phyloP scores from a whole-genome alignment of 2,888 invertebrate species.

The Cataglyphis albicans region DNA sequence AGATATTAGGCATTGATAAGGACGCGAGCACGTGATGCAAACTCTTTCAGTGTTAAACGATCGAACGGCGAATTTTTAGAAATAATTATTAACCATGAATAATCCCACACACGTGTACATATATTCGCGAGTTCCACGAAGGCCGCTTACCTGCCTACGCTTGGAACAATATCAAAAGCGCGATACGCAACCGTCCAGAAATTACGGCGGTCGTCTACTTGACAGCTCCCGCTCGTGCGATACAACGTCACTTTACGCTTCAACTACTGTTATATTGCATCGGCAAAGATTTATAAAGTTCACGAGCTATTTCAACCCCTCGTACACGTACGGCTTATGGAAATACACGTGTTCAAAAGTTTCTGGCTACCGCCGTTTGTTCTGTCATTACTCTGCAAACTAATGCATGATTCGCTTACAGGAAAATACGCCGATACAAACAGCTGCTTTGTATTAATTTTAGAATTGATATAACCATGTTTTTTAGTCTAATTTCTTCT shows the following conservation, averaged over 20 bases:
- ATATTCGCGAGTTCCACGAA: constrained; percentile 62
- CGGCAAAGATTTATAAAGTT: constrained; percentile 30
- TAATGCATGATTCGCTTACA: constrained; percentile 22
- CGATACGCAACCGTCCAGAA: constrained; percentile 34
- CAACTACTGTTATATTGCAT: constrained; percentile 23
- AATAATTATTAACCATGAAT: constrained; percentile 62
- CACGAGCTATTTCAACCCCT: constrained; percentile 21
- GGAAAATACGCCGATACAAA: neutral
- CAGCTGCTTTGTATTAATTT: constrained; percentile 28
- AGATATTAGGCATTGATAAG: constrained; percentile 12
- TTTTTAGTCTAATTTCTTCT: neutral
- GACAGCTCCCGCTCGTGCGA: constrained; percentile 19
- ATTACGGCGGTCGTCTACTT: constrained; percentile 32
- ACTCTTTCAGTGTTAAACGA: neutral
- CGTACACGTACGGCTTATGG: neutral
- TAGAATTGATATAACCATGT: neutral
- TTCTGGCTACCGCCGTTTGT: neutral
- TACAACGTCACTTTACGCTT: constrained; percentile 14
- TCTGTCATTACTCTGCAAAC: neutral
- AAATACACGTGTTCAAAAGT: constrained; percentile 20
- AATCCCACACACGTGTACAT: neutral
- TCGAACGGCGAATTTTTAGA: constrained; percentile 35
- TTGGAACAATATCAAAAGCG: constrained; percentile 65
- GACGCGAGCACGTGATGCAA: constrained; percentile 2
- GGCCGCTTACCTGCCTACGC: constrained; percentile 69